phyloP scores from a whole-genome alignment of 2,888 invertebrate species.

The Phasia obesa region DNA sequence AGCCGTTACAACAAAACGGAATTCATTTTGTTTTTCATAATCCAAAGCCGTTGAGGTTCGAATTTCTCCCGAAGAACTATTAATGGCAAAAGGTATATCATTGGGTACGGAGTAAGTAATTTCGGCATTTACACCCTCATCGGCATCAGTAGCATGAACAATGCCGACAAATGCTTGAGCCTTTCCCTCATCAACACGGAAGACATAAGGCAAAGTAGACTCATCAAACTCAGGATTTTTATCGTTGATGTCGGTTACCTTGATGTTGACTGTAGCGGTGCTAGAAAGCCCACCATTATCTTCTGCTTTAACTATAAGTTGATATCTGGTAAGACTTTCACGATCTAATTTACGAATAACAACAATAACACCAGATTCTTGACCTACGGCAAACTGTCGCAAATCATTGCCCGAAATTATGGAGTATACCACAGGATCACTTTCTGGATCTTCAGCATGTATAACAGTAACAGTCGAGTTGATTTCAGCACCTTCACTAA shows the following conservation, averaged over 20 bases:
- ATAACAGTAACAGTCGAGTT: slow-evolving; percentile 92
- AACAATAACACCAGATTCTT: slow-evolving; percentile 93
- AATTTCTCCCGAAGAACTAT: slow-evolving; percentile 91
- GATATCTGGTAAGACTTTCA: slow-evolving; percentile 94
- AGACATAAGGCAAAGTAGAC: slow-evolving; percentile 88
- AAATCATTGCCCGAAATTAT: slow-evolving; percentile 94
- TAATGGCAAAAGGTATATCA: slow-evolving; percentile 90
- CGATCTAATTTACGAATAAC: slow-evolving; percentile 93
- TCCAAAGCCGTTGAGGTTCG: slow-evolving; percentile 89
- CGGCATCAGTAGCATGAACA: slow-evolving; percentile 92
- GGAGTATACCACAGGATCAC: slow-evolving; percentile 92
- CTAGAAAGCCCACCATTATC: slow-evolving; percentile 92
- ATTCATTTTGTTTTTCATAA: slow-evolving; percentile 91
- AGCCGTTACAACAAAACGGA: slow-evolving; percentile 91
- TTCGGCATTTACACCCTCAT: slow-evolving; percentile 92
- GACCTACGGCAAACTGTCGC: slow-evolving; percentile 93
- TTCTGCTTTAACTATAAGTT: slow-evolving; percentile 93
- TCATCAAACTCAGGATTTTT: slow-evolving; percentile 95
- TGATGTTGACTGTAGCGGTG: slow-evolving; percentile 93
- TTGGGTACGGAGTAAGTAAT: slow-evolving; percentile 91
- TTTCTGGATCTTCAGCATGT: slow-evolving; percentile 94
- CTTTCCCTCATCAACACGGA: slow-evolving; percentile 90
- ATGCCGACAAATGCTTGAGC: slow-evolving; percentile 87
- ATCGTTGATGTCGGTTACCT: slow-evolving; percentile 95
- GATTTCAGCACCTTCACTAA: slow-evolving; percentile 94